Base-by-base conservation (phyloP, 2,888 invertebrate genomes). In the Limnephilus marmoratus region DNA sequence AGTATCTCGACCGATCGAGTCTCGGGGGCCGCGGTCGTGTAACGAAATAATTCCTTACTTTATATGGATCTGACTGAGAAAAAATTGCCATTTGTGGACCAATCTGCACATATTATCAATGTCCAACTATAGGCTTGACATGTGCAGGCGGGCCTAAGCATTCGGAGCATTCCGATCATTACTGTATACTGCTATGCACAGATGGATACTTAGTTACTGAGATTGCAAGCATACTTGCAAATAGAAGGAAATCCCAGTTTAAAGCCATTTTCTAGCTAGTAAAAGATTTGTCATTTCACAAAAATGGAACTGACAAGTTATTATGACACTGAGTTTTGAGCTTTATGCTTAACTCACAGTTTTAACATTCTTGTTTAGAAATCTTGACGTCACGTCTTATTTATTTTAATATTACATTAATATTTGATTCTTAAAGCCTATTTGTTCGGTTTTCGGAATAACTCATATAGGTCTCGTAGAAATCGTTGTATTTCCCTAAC, bases 11-110 rank as follows among this genome's bases (percentile, higher is more conserved):
- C 29, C 83, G 83, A 83, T 83, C 12, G 83, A 9, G 37, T 37
- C 82, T 9, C 82, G 13, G 83, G 41, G 34, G 18, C 83, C 34
- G 83, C 34, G 41, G 18, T 83, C 83, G 41, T 37, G 83, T 83
- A 83, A 83, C 5, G 24, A 83, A 83, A 83, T 83, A 41, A 37
- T 83, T 83, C 37, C 83, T 37, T 83, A 83, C 37, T 34, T 83
- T 37, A 83, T 83, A 83, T 34, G 41, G 29, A 37, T 68, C 68
- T 68, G 68, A 24, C n/a, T 2, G 68, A 53, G 53, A 68, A 68
- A 68, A 68, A 68, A 68, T 24, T 7, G 68, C 68, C 24, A 68
- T 68, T 68, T 68, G 68, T 24, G 24, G 24, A 68, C 68, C 68
- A n/a, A 68, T 68, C 68, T 68, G 68, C 68, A 68, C 68, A 68